Evolutionary conservation across 2,797 vertebrate genomes (phyloP), one percentile per base, ranked within the genome.

Genomic region (Helicolenus hilgendorfi): DNA sequence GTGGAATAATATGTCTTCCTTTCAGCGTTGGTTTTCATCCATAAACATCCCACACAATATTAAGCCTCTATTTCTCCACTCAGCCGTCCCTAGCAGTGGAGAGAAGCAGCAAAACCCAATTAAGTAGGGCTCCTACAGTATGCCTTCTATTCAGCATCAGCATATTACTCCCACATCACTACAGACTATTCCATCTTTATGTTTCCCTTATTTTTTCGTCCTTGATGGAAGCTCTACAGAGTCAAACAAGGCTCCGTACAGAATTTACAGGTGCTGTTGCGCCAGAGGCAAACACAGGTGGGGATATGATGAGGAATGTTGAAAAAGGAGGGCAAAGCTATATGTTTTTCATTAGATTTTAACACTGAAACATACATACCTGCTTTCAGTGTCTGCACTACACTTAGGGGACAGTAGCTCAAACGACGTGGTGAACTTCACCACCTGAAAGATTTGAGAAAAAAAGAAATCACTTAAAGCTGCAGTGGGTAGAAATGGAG

Each of bases 401-500:
- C 98, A 99, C 92, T 99, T 99, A 24, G 99, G 99, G 83, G 99
- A 99, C 94, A 99, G 96, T 14, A 99, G 89, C 90, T 99, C 99
- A 90, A 99, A 99, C 4, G 99, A 99, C 94, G 99, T 99, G 38
- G 99, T 99, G 95, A 99, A 99, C 96, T 99, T 99, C 96, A 99
- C 99, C 93, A 99, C 99, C 99, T 99, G 97, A 71, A 90, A 84
- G 26, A 81, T 71, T 55, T 63, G 5, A 83, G 77, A 87, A 6
- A 4, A 4, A 65, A 70, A 77, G 18, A 87, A 72, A 89, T 74
- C 15, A 86, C 27, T 26, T 36, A 33, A 79, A 49, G 41, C 41
- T 49, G 41, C 15, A 53, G 45, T 53, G 45, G 45, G 7, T 53
- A 49, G 15, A 49, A 18, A 20, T 49, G 41, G 0, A 49, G 41